Base-by-base conservation (phyloP, 2,113 vertebrate species). In the Proteles cristata region DNA sequence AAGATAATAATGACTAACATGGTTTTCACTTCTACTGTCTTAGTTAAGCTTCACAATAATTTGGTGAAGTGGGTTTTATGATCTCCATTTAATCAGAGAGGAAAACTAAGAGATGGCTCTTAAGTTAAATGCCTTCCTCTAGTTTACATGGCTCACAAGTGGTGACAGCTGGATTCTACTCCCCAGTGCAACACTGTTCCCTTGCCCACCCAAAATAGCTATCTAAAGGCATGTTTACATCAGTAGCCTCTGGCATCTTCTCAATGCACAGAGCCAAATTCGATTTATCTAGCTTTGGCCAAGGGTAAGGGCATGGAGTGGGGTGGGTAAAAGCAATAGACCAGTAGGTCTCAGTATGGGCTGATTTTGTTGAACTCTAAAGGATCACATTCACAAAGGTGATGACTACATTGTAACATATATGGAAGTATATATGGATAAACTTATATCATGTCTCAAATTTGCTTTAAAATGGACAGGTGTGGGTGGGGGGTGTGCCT, bases 81-180 rank as follows among this genome's bases (percentile, higher is more conserved):
- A 66, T 82, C 90, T 92, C 53, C 48, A 31, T 88, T 92, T 88
- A 93, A 92, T 66, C 11, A 58, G 76, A 84, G 35, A 58, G 82
- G 58, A 82, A 87, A 76, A 55, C 26, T 33, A 76, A 45, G 39
- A 53, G 8, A 89, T 10, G 16, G 63, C 28, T 79, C 86, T 69
- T 21, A 43, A 61, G 63, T 95, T 71, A 80, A 73, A 92, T 48
- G 74, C 19, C 33, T 85, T 91, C 31, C 7, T 71, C 58, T 66
- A 48, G 25, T 81, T 87, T 35, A 86, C 48, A 48, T 23, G 39
- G 26, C 48, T 66, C 61, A 33, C 16, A 66, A 68, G 33, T 61
- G 58, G 76, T 48, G 10, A 87, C 63, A 65, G 26, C 76, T 82
- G 69, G 33, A 77, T 31, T 92, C 74, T 69, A 83, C 26, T 83